Percentiles rank a stretch among this genome's conserved stretches.
Conservation (phyloP, 2,113 vertebrate species). For the Nibea albiflora region DNA sequence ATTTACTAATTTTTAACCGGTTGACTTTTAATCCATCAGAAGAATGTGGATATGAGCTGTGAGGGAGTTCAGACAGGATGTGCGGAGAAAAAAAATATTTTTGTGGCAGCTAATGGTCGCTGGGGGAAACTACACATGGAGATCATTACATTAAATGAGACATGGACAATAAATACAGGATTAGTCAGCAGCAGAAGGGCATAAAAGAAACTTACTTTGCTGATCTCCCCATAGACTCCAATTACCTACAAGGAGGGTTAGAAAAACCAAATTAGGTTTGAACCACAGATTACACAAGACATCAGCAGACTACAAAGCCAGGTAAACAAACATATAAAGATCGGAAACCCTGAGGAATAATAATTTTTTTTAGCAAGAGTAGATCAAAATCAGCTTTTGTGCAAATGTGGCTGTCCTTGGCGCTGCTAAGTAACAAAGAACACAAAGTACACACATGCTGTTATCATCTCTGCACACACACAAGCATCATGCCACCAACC, state of each 20-base stretch:
- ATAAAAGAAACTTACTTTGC: slow-evolving; percentile 91
- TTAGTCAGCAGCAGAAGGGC: slow-evolving; percentile 46
- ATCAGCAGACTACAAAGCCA: slow-evolving; percentile 12
- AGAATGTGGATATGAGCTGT: slow-evolving; percentile 8
- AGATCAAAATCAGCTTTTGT: slow-evolving; percentile 24
- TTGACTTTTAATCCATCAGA: neutral
- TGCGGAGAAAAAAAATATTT: neutral
- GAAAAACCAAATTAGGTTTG: slow-evolving; percentile 52
- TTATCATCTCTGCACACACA: slow-evolving; percentile 28
- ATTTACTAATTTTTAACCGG: neutral
- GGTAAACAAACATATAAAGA: slow-evolving; percentile 30
- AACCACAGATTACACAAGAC: slow-evolving; percentile 43
- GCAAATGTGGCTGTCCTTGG: slow-evolving; percentile 21
- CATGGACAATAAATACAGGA: slow-evolving; percentile 50
- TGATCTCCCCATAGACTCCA: slow-evolving; percentile 99
- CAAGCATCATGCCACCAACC: slow-evolving; percentile 1
- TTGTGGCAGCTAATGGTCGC: slow-evolving; percentile 37
- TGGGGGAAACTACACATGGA: slow-evolving; percentile 38
- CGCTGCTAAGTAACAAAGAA: slow-evolving; percentile 22
- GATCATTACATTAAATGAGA: slow-evolving; percentile 56
- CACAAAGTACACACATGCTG: slow-evolving; percentile 20
- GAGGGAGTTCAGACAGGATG: slow-evolving; percentile 20
- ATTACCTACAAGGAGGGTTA: slow-evolving; percentile 89
- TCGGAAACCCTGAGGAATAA: slow-evolving; percentile 1
- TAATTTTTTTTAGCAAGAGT: slow-evolving; percentile 15